Evolutionary conservation across 2,888 invertebrate genomes (phyloP).

Genomic region (Chamaedrilus cognettii): DNA sequence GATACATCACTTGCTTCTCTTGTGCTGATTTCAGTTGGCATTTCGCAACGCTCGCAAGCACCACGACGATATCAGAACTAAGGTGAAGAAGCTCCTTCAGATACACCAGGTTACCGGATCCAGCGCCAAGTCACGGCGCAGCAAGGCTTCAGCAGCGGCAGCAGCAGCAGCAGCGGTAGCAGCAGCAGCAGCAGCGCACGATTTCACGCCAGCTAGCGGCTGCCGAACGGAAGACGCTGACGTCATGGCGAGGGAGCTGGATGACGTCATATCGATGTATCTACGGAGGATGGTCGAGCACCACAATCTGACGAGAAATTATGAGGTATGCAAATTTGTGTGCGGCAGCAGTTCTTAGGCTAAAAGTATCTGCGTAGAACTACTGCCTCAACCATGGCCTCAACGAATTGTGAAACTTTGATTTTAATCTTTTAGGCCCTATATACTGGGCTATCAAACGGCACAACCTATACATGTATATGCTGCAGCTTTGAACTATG

Average conservation of each 20-base stretch:
- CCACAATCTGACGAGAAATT: slow-evolving; percentile 61
- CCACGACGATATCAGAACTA: slow-evolving; percentile 64
- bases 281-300: slow-evolving; percentile 72
- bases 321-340: no score
- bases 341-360: no score
- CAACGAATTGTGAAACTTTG: no score
- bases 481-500: no score
- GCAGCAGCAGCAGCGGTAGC: neutral
- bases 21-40: no score
- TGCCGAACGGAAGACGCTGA: neutral
- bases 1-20: no score
- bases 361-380: no score
- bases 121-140: neutral
- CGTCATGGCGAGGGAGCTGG: slow-evolving; percentile 46
- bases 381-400: no score
- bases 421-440: no score
- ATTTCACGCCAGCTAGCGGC: neutral
- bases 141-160: neutral
- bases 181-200: neutral
- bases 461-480: no score
- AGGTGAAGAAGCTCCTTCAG: slow-evolving; percentile 24
- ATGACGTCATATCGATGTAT: slow-evolving; percentile 66
- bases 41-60: slow-evolving; percentile 26
- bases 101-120: slow-evolving; percentile 8
- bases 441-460: no score